Conservation (phyloP, 2,797 vertebrate species). For the Anguilla pacifica region DNA sequence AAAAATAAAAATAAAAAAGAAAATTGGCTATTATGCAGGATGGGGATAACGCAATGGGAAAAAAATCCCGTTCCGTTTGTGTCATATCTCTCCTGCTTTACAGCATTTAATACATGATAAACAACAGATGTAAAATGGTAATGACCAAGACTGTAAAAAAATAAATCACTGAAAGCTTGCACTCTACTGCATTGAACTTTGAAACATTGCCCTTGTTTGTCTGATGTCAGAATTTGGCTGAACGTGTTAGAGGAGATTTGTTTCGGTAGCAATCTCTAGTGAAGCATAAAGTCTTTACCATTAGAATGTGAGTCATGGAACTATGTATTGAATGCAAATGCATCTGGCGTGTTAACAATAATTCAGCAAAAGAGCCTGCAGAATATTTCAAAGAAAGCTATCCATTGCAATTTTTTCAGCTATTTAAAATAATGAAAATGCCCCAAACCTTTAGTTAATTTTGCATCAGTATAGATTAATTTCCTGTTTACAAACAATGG, state of each 20-base stretch:
- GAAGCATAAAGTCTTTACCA: constrained; percentile 52
- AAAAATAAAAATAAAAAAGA: constrained; percentile 12
- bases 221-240: constrained; percentile 26
- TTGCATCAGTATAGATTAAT: neutral
- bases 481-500: too few relatives aligned
- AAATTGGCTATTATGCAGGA: constrained; percentile 49
- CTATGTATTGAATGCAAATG: constrained; percentile 49
- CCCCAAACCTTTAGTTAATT: constrained; percentile 14
- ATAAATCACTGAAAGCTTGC: constrained; percentile 45
- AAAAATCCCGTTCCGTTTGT: constrained; percentile 46
- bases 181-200: constrained; percentile 37
- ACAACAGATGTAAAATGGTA: constrained; percentile 51
- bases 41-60: constrained; percentile 47
- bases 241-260: constrained; percentile 43
- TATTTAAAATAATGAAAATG: constrained; percentile 47
- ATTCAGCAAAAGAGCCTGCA: constrained; percentile 42
- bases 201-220: constrained; percentile 38
- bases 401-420: constrained; percentile 30
- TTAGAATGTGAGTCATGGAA: constrained; percentile 52
- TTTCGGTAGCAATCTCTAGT: constrained; percentile 50
- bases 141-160: constrained; percentile 43
- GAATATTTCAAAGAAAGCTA: constrained; percentile 37
- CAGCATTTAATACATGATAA: constrained; percentile 45
- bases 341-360: constrained; percentile 42
- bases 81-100: constrained; percentile 48